Conservation (phyloP, 2,113 vertebrate species). For the Ailuropoda melanoleuca region DNA sequence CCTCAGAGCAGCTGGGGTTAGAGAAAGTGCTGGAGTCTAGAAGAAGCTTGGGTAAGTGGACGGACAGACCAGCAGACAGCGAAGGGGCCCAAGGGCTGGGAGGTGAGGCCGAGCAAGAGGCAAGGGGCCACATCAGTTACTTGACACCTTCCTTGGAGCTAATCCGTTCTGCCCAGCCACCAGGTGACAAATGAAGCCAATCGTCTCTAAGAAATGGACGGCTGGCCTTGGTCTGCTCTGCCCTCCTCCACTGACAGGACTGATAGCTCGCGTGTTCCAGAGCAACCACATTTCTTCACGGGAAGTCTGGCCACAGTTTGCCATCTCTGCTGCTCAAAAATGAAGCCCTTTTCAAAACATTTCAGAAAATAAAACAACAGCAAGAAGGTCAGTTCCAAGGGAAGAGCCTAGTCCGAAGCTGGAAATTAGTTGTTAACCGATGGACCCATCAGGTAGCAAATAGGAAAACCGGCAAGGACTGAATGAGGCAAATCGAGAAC, state of each 20-base stretch:
- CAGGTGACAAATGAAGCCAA: neutral
- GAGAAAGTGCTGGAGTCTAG: neutral
- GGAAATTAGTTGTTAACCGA: neutral
- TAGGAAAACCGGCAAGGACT: neutral
- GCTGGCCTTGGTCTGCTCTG: neutral
- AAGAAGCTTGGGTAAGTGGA: neutral
- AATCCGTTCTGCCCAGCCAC: neutral
- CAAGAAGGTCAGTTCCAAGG: neutral
- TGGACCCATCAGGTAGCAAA: neutral
- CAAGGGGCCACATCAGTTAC: neutral
- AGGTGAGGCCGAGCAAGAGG: neutral
- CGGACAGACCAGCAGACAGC: neutral
- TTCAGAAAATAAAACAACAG: neutral
- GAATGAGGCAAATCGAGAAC: neutral
- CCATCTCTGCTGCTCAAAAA: neutral
- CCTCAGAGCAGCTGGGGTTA: neutral
- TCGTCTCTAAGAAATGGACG: neutral
- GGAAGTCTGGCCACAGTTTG: neutral
- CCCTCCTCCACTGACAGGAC: rapidly evolving
- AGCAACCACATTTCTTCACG: neutral
- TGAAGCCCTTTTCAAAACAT: neutral
- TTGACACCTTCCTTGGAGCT: neutral
- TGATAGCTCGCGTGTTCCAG: neutral
- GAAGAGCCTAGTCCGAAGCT: neutral
- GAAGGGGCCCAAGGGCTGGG: neutral